Base-by-base conservation (phyloP, 1,140 invertebrate genomes). In the Drosophila sp. region DNA sequence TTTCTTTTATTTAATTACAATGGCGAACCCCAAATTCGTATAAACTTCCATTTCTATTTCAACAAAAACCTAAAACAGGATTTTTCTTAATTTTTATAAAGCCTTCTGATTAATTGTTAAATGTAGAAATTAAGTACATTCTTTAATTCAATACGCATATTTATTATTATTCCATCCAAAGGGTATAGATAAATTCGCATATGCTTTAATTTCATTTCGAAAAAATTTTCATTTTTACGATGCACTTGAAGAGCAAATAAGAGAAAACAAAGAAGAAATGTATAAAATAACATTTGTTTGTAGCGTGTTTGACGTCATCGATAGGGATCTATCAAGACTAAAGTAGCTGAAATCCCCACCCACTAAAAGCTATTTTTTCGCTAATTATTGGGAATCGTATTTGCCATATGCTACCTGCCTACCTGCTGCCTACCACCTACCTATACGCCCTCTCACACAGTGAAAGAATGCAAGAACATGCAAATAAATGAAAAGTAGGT, bases 301-400 rank as follows among this genome's bases (percentile, higher is more conserved):
- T 50, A 27, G 23, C 23, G 2, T 0, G 44, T 10, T 50, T 50
- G 44, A 50, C 44, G 44, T 50, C 44, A 50, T 50, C 25, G 23
- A 50, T 27, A 50, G 3, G 23, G 7, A 50, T 10, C 23, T 3
- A 2, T 27, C 44, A 50, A 50, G 1, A 38, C 17, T 47, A 1
- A 8, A 25, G 0, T 47, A 47, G 6, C 23, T 27, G 25, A 50
- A 27, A 27, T 27, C 23, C 27, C 23, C 44, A 50, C 44, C 44
- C 44, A 50, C 44, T 50, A 44, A 44, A 44, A 17, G 41, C 4
- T 6, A 8, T 25, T 38, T 38, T 38, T 17, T 17, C 7, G 44
- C 44, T 50, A 50, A 50, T 50, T 50, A 50, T 50, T 50, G 44
- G 23, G 23, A 50, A 50, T 50, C 27, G 44, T 50, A 50, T 50